These are phyloP conservation scores for Platanista minor DNA, from an alignment of 2,113 vertebrate genomes.

Conservation along the genomic window DNA sequence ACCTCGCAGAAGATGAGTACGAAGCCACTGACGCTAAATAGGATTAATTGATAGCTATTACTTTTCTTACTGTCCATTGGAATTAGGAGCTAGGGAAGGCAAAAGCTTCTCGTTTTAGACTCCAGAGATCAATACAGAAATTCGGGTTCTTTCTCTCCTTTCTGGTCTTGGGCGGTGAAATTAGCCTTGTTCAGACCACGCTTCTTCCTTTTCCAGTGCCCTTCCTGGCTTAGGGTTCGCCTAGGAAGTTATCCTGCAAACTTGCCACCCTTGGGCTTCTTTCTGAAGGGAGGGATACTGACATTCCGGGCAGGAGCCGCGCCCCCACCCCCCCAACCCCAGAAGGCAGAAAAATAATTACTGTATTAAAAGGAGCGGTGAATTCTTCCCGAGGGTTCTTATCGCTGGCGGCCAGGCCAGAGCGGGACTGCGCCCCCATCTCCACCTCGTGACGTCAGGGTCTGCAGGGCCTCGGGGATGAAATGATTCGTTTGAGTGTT, in stretches of 20 bases:
- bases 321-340: constrained; percentile 52
- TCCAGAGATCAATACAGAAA: neutral
- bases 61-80: neutral
- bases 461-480: constrained; percentile 75
- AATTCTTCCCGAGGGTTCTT: constrained; percentile 84
- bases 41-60: neutral
- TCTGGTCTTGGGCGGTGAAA: neutral
- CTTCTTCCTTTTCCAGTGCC: neutral
- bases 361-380: constrained; percentile 83
- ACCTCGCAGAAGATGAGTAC: neutral
- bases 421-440: constrained; percentile 77
- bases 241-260: constrained; percentile 36
- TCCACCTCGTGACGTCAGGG: constrained; percentile 82
- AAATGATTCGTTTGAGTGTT: constrained; percentile 76
- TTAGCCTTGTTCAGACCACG: neutral
- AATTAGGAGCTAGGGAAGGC: neutral
- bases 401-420: constrained; percentile 81
- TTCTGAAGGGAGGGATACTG: constrained; percentile 32
- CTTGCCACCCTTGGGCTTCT: constrained; percentile 46
- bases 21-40: neutral
- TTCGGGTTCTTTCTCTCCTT: neutral
- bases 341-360: constrained; percentile 83
- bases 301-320: neutral
- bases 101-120: neutral
- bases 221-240: neutral